These are phyloP conservation scores for Pseudorhombus dupliciocellatus DNA, from an alignment of 2,113 vertebrate genomes.

Conservation along the genomic window DNA sequence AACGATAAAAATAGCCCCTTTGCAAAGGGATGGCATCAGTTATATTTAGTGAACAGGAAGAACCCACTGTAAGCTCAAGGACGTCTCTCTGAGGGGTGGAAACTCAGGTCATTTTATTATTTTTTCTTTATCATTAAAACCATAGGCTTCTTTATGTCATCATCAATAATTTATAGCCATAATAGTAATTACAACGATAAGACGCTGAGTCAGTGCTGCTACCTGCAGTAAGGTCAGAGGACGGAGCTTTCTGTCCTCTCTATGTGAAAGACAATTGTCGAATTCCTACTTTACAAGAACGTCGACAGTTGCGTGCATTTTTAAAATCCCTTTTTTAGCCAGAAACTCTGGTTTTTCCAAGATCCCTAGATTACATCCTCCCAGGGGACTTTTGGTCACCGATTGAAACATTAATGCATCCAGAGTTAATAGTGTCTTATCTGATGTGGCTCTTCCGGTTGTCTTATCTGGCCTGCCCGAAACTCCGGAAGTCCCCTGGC, in stretches of 20 bases:
- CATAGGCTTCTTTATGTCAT: neutral
- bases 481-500: constrained; percentile 47
- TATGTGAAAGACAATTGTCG: neutral
- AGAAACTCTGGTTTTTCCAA: neutral
- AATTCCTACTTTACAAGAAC: neutral
- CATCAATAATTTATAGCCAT: neutral
- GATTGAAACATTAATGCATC: constrained; percentile 44
- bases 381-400: neutral
- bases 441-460: constrained; percentile 50
- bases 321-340: neutral
- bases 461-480: constrained; percentile 48
- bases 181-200: neutral
- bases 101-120: neutral
- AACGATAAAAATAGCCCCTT: constrained; percentile 58
- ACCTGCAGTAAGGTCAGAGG: neutral
- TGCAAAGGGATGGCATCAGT: constrained; percentile 24
- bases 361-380: neutral
- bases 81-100: constrained; percentile 11
- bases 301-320: neutral
- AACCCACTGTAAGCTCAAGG: constrained; percentile 14
- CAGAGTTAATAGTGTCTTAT: constrained; percentile 27
- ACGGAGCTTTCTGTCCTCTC: neutral
- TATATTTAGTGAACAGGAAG: constrained; percentile 59
- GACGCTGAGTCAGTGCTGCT: no score
- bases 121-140: neutral